These are phyloP conservation scores for Papilio elwesi DNA, from an alignment of 2,888 invertebrate species.

Conservation along the genomic window DNA sequence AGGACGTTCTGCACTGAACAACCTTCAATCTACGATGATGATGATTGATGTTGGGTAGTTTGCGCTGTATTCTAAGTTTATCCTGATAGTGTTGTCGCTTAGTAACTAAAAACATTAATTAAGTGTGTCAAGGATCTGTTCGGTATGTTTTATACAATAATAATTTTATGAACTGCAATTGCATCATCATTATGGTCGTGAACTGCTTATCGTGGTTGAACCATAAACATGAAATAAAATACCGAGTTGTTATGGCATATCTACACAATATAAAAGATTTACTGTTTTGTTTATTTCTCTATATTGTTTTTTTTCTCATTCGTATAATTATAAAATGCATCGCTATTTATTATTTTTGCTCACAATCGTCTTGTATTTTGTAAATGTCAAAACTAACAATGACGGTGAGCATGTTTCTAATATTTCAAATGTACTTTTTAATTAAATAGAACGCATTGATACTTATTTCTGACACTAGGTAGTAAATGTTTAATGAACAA, in stretches of 20 bases:
- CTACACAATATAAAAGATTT: constrained; percentile 6
- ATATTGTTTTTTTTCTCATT: not conserved
- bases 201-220: constrained; percentile 14
- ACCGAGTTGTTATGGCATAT: constrained; percentile 7
- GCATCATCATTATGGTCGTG: constrained; percentile 16
- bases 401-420: constrained; percentile 22
- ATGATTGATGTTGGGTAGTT: no score
- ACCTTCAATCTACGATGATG: no score
- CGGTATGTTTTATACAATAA: not conserved
- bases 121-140: not conserved
- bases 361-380: constrained; percentile 4
- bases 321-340: constrained; percentile 15
- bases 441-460: not conserved
- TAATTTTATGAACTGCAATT: not conserved
- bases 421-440: not conserved
- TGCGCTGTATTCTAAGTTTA: no score
- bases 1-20: no score
- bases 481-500: no score
- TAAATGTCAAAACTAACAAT: not conserved
- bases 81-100: no score
- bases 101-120: not conserved
- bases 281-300: not conserved
- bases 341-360: not conserved
- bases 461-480: no score
- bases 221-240: constrained; percentile 26